phyloP scores from a whole-genome alignment of 2,797 vertebrate genomes.

The Lagorchestes hirsutus region DNA sequence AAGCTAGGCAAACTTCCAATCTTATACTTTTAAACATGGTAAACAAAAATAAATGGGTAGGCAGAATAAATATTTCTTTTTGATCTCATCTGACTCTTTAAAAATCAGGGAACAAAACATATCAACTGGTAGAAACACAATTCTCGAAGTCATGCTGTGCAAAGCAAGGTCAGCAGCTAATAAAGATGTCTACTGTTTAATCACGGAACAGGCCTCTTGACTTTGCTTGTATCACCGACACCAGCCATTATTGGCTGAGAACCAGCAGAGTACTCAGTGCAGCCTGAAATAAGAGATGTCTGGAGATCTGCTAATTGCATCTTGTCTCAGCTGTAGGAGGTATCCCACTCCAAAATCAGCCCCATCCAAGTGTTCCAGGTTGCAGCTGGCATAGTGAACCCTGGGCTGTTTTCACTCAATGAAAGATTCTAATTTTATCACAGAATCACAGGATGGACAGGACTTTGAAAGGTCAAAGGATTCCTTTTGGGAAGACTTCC shows the following conservation, averaged over 20 bases:
- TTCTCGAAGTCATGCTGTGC: constrained; percentile 68
- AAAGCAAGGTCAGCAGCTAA: constrained; percentile 77
- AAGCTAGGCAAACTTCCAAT: constrained; percentile 38
- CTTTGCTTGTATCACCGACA: constrained; percentile 75
- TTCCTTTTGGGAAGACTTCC: constrained; percentile 63
- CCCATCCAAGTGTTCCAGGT: constrained; percentile 79
- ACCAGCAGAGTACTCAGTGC: constrained; percentile 69
- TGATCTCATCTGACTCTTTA: constrained; percentile 68
- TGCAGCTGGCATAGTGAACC: constrained; percentile 78
- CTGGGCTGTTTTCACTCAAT: constrained; percentile 76
- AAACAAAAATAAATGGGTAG: constrained; percentile 43
- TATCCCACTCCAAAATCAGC: constrained; percentile 75
- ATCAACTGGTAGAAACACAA: constrained; percentile 67
- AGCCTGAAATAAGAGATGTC: constrained; percentile 74
- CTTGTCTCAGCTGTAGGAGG: constrained; percentile 78
- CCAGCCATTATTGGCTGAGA: constrained; percentile 68
- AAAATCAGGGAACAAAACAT: constrained; percentile 68
- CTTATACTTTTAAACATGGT: constrained; percentile 57
- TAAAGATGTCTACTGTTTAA: constrained; percentile 77
- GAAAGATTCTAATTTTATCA: constrained; percentile 81
- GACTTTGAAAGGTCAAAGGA: constrained; percentile 75
- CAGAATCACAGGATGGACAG: constrained; percentile 76
- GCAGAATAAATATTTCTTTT: constrained; percentile 67
- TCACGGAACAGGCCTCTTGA: constrained; percentile 73
- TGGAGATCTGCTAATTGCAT: constrained; percentile 79